Evolutionary conservation across 2,113 vertebrate species (phyloP).

Genomic region (Spheniscus mendiculus): DNA sequence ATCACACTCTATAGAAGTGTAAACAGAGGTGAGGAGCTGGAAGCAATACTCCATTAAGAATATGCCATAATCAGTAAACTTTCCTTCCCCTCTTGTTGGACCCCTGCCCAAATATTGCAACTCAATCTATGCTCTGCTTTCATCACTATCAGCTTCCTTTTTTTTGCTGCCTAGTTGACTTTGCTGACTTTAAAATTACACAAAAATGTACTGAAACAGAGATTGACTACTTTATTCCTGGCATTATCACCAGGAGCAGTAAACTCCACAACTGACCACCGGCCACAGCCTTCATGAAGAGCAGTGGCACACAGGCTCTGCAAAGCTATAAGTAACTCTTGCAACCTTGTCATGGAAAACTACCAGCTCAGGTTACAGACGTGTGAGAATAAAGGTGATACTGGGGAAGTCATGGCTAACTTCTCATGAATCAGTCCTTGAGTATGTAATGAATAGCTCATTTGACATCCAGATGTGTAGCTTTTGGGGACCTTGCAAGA

Average conservation of each 20-base stretch:
- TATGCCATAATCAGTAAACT: neutral
- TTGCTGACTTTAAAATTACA: neutral
- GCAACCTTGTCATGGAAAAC: neutral
- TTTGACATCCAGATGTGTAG: neutral
- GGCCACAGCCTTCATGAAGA: neutral
- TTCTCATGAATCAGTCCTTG: neutral
- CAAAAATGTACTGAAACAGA: neutral
- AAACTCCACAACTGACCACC: neutral
- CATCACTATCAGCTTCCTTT: neutral
- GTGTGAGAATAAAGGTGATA: neutral
- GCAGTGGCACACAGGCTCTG: neutral
- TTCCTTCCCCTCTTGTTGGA: neutral
- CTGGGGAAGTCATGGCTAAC: neutral
- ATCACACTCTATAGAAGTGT: neutral
- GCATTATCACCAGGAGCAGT: neutral
- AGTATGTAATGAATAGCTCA: neutral
- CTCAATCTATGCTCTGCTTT: neutral
- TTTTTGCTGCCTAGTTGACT: neutral
- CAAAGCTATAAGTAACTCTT: neutral
- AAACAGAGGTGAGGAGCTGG: conserved; percentile 12
- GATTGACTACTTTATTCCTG: neutral
- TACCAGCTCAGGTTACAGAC: neutral
- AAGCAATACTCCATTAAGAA: neutral
- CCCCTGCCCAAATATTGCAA: neutral
- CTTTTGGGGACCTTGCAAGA: neutral